Base-by-base conservation (phyloP, 1,140 invertebrate genomes). In the Zelostemma sp. region DNA sequence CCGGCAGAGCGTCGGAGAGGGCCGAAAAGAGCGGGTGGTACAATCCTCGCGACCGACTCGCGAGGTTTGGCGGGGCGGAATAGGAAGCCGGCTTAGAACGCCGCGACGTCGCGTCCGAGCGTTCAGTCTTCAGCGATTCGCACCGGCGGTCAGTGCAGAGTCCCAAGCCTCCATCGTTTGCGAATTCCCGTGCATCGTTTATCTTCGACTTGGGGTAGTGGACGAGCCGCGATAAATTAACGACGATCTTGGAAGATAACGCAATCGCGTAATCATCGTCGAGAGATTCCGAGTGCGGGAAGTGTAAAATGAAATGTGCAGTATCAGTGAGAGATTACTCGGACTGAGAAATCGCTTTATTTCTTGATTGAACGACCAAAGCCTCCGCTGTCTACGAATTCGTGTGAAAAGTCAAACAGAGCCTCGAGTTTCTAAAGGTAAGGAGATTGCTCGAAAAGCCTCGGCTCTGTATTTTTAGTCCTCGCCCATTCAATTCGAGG, bases 1-100 rank as follows among this genome's bases (percentile, higher is more conserved):
- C n/a, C n/a, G n/a, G n/a, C n/a, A n/a, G 76, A 80, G 69, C 74
- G 71, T 77, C 76, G 69, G 68, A 76, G 79, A 74, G 71, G 72
- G 65, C 74, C 76, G 76, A 67, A 60, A 76, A 71, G 76, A 71
- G 77, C 76, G 74, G 77, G 60, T 71, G 72, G 45, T 59, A 18
- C 12, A 2, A 19, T 46, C 17, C 41, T 45, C 41, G 11, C 38
- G 38, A 9, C 11, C n/a, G 38, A 14, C 11, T n/a, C 4, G 12
- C 40, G 40, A 43, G 6, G 18, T n/a, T n/a, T 76, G 77, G 76
- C 76, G 75, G 75, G 75, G 76, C 64, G 60, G 69, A 35, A 35
- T n/a, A 11, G 33, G 33, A 64, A 69, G 72, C 73, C 76, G 76
- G 75, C 75, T 77, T 67, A 72, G 75, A 73, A 74, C 76, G 71